A percentile compares a stretch with the other conserved stretches of the same genome.
phyloP scores from a whole-genome alignment of 2,113 vertebrate genomes.

The Athene cunicularia region DNA sequence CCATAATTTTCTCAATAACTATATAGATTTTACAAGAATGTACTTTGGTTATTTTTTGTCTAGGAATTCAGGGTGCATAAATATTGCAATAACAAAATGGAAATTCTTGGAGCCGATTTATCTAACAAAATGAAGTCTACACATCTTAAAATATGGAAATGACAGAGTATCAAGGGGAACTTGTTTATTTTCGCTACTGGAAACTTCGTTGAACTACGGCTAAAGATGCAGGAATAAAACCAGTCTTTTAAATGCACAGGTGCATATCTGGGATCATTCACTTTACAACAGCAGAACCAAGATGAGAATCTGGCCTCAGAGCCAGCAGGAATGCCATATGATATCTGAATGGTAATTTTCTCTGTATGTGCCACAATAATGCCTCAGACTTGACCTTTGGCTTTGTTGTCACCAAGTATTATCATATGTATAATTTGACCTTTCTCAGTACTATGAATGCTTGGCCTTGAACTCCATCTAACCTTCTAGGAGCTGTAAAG shows the following conservation, averaged over 20 bases:
- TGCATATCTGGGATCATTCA: background rate
- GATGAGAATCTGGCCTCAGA: slow-evolving; percentile 22
- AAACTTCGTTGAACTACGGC: background rate
- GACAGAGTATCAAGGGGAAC: background rate
- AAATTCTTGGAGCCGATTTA: background rate
- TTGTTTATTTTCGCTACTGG: background rate
- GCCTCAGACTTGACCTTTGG: slow-evolving; percentile 55
- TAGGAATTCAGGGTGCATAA: background rate
- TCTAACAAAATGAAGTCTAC: background rate
- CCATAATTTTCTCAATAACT: background rate
- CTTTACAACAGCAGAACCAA: background rate
- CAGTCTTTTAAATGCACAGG: background rate
- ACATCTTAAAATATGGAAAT: background rate
- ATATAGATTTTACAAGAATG: background rate
- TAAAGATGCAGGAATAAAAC: background rate
- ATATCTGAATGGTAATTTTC: slow-evolving; percentile 66
- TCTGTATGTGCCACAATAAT: slow-evolving; percentile 53
- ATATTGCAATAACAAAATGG: background rate
- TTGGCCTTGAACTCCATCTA: slow-evolving; percentile 67
- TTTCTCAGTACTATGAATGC: slow-evolving; percentile 35
- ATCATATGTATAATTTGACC: slow-evolving; percentile 65
- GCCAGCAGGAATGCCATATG: slow-evolving; percentile 18
- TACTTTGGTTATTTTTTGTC: background rate
- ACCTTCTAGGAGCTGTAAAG: slow-evolving; percentile 59
- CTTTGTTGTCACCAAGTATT: slow-evolving; percentile 68